Base-by-base conservation (phyloP, 2,797 vertebrate genomes). In the Otus scops region DNA sequence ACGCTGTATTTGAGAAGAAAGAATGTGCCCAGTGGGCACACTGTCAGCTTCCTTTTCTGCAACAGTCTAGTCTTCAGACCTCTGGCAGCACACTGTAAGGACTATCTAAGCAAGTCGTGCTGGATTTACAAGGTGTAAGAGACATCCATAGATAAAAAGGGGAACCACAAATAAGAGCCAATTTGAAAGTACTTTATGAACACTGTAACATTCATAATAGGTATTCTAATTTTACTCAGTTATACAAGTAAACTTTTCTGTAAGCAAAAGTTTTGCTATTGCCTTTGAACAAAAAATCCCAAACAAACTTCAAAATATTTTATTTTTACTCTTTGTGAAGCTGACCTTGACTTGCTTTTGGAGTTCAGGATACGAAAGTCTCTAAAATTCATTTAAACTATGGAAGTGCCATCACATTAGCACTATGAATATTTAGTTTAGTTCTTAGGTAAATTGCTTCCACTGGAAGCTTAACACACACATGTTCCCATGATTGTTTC, bases 71-170 rank as follows among this genome's bases (percentile, higher is more conserved):
- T 41, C 30, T 67, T 93, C 88, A 95, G 79, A 74, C n/a, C 38
- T 68, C 73, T 88, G 73, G 82, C 83, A 94, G 45, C 61, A 30
- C 5, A 36, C 54, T 76, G 32, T 9, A 68, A 83, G 45, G 83
- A 39, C 70, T 70, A 64, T 11, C 47, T 13, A 75, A 89, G 88
- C 38, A 83, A 80, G 64, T 48, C 54, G 59, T 48, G 78, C 54
- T 68, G 45, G 78, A 68, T 88, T 95, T 93, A 92, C 41, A 93
- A 92, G 53, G 53, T 77, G 61, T 39, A 87, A 65, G n/a, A 89
- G 68, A 80, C 28, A 93, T 27, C 45, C 61, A 39, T 1, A 85
- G 65, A 80, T 54, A 64, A 54, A 89, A 60, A 57, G 60, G 50
- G 32, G 34, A 88, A 82, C 32, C 26, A 53, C 64, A 91, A 89